A percentile compares a stretch with the other conserved stretches of the same genome.
These are phyloP conservation scores for Drosophila triauraria DNA, from an alignment of 1,140 invertebrate genomes.

Conservation along the genomic window DNA sequence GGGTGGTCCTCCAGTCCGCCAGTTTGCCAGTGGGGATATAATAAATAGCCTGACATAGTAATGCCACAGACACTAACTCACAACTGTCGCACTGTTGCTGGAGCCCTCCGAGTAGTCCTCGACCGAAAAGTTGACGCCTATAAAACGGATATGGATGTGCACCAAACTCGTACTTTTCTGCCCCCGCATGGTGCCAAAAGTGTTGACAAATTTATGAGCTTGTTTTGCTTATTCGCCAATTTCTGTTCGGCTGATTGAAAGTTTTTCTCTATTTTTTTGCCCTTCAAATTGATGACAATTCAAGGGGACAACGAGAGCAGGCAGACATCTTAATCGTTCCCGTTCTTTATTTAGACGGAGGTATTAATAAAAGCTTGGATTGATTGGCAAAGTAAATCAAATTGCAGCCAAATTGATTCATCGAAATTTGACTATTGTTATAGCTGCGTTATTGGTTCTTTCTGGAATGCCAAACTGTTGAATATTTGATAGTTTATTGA, in stretches of 20 bases:
- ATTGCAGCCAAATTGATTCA: neutral
- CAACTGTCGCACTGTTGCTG: slow-evolving; percentile 56
- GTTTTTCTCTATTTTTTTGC: slow-evolving; percentile 40
- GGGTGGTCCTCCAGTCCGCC: slow-evolving; percentile 4
- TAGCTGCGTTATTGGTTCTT: neutral
- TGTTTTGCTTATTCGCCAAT: slow-evolving; percentile 66
- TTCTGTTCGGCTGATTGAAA: slow-evolving; percentile 63
- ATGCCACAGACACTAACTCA: slow-evolving; percentile 66
- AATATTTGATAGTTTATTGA: slow-evolving; percentile 13
- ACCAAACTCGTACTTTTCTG: slow-evolving; percentile 45
- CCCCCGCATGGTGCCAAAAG: slow-evolving; percentile 48
- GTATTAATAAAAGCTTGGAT: slow-evolving; percentile 35
- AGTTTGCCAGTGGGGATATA: slow-evolving; percentile 30
- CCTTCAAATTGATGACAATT: slow-evolving; percentile 57
- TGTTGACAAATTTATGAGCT: slow-evolving; percentile 80
- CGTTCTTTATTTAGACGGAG: slow-evolving; percentile 23
- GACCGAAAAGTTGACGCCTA: slow-evolving; percentile 67
- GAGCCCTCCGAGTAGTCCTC: slow-evolving; percentile 26
- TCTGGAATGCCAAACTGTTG: slow-evolving; percentile 2
- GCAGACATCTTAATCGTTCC: slow-evolving; percentile 62
- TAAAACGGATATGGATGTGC: slow-evolving; percentile 60
- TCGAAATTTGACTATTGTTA: neutral
- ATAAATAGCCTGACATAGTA: slow-evolving; percentile 52
- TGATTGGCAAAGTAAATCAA: slow-evolving; percentile 17
- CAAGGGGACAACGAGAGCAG: neutral